Evolutionary conservation across 2,797 vertebrate genomes (phyloP).

Genomic region (Sebastes paucispinis): DNA sequence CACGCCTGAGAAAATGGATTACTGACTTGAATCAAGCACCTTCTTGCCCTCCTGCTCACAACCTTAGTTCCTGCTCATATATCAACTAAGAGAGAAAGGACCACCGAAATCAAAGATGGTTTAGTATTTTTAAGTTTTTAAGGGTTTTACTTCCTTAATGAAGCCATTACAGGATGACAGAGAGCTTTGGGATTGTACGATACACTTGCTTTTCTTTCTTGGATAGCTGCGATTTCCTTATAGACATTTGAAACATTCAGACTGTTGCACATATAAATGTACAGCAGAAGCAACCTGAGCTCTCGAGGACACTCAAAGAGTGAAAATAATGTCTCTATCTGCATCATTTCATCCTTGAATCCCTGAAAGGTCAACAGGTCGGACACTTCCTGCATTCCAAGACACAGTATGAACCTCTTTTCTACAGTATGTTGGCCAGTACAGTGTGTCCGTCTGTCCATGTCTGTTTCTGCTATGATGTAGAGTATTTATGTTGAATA

Average conservation of each 20-base stretch:
- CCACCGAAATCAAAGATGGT: conserved; percentile 5
- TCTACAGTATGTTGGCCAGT: conserved; percentile 57
- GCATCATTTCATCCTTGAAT: conserved; percentile 39
- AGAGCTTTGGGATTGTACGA: conserved; percentile 15
- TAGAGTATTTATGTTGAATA: conserved; percentile 73
- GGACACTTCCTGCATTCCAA: conserved; percentile 73
- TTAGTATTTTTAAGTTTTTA: not conserved
- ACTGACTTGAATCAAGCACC: conserved; percentile 59
- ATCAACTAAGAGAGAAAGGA: conserved; percentile 11
- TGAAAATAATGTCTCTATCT: conserved; percentile 20
- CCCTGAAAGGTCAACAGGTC: conserved; percentile 22
- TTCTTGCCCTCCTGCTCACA: conserved; percentile 32
- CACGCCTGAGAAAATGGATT: conserved; percentile 41
- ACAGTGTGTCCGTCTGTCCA: conserved; percentile 47
- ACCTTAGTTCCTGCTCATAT: conserved; percentile 5
- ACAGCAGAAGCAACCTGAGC: not conserved
- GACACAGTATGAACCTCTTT: conserved; percentile 68
- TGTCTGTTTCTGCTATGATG: conserved; percentile 48
- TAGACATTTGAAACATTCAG: conserved; percentile 2
- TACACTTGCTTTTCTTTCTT: conserved; percentile 11
- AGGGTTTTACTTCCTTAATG: conserved; percentile 8
- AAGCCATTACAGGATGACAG: conserved; percentile 38
- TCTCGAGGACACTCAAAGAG: conserved; percentile 19
- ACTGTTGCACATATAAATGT: conserved; percentile 7
- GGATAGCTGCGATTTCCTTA: conserved; percentile 16